Evolutionary conservation across 2,113 vertebrate genomes (phyloP).

Genomic region (Vanacampus margaritifer): DNA sequence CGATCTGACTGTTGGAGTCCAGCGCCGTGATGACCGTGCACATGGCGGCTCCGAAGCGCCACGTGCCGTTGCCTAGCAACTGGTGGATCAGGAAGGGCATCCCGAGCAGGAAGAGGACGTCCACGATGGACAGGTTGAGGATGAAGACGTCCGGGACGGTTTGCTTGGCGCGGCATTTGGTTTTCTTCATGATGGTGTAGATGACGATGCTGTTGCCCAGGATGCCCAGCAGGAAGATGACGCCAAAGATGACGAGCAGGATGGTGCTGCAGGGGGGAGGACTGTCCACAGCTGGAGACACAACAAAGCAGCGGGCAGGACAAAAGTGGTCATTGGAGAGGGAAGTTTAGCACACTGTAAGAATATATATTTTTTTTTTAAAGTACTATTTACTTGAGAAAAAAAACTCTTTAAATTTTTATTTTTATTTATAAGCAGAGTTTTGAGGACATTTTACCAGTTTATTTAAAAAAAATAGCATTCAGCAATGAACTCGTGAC

Average conservation of each 20-base stretch:
- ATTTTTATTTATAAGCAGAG: too few species aligned
- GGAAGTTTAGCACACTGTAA: too few species aligned
- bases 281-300: constrained; percentile 45
- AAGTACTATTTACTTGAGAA: too few species aligned
- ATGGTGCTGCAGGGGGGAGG: constrained; percentile 65
- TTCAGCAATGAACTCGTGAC: too few species aligned
- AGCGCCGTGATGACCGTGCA: constrained; percentile 81
- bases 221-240: constrained; percentile 82
- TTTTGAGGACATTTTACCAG: too few species aligned
- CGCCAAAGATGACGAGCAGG: constrained; percentile 79
- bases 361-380: too few species aligned
- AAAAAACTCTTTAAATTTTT: too few species aligned
- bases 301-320: background rate
- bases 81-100: constrained; percentile 89
- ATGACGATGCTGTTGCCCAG: constrained; percentile 80
- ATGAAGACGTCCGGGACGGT: constrained; percentile 85
- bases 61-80: constrained; percentile 80
- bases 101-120: constrained; percentile 81
- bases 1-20: constrained; percentile 84
- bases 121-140: constrained; percentile 80
- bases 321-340: background rate
- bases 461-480: too few species aligned
- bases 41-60: constrained; percentile 79
- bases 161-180: constrained; percentile 75
- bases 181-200: constrained; percentile 82